Evolutionary conservation across 2,113 vertebrate species (phyloP), one percentile per base, ranked within the genome.

Genomic region (Opisthocomus hoazin): DNA sequence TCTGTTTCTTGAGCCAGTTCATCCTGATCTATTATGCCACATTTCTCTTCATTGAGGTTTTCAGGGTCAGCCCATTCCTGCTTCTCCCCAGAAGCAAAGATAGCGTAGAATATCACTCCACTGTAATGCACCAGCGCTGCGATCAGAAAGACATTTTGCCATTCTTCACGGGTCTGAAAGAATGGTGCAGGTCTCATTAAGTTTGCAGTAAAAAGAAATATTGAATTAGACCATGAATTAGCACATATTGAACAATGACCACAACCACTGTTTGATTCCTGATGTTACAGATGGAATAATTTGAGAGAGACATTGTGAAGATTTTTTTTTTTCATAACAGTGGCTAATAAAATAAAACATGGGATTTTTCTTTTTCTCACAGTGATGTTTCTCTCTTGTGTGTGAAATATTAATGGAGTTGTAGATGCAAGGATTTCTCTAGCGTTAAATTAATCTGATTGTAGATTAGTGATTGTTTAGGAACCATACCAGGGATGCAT

Each of bases 81-180:
- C 89, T 99, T 98, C 94, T 99, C 99, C n/a, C 99, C 99, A 12
- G 99, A 99, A 32, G 99, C 99, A 94, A 99, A 99, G 97, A 99
- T 98, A 37, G 98, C 99, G 0, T 99, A 99, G 98, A 99, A 99
- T 97, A 99, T 98, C 77, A 99, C 99, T 1, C 99, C 99, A 19
- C 98, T 98, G 97, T 99, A 99, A 93, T 99, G 99, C 81, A 99
- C 99, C 89, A 99, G 98, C 53, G 99, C 98, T 2, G 99, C 99
- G 18, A 99, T 99, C 90, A 99, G 90, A 75, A 99, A 99, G 71
- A 99, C 99, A 1, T 99, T 98, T 97, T 99, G 99, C 99, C 99
- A 99, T 95, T 99, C 99, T 93, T 99, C 98, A 5, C 99, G 99
- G 22, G 99, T 99, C 99, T 99, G 94, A 94, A 94, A 93, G 80